Evolutionary conservation across 2,888 invertebrate genomes (phyloP), one percentile per base, ranked within the genome.

Genomic region (Embidobia sp.): DNA sequence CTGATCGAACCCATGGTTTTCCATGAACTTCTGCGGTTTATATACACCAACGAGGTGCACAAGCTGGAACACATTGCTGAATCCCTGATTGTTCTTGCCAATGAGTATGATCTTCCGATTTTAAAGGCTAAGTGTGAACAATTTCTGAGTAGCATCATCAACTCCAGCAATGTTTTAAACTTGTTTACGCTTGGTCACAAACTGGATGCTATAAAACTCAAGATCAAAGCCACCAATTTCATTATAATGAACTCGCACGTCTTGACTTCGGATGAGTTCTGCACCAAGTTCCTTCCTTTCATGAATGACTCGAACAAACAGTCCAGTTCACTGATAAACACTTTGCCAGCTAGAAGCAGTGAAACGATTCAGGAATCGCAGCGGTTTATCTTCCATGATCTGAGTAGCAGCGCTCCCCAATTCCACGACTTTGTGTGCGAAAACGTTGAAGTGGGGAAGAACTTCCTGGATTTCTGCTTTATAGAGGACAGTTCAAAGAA

Each of bases 401-500:
- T 29, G 13, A 22, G 3, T 2, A 5, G 3, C 1, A 26, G 1
- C 5, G 8, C 10, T 8, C 7, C 7, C 6, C 11, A 27, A 2
- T n/a, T 11, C 6, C 7, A 1, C 15, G 35, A 35, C 13, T n/a
- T 42, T 8, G 7, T 4, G 1, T 29, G 2, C 5, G 7, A 16
- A n/a, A 22, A 35, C 8, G 10, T 61, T 19, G 15, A 13, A 1
- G 11, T 61, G n/a, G 46, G 27, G 0, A 19, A 48, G 0, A 35
- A 48, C 5, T 5, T 48, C 3, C 15, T 61, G 10, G 13, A 61
- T 8, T 61, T 61, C 18, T 13, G 3, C 11, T 61, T 61, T 13
- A 11, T 1, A n/a, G 57, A 31, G 10, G 57, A 57, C 8, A 18
- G 11, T 11, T 42, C 31, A 1, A 18, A 8, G 4, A 44, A 57